Conservation (phyloP, 2,888 invertebrate species). For the Ptychoptera albimana region DNA sequence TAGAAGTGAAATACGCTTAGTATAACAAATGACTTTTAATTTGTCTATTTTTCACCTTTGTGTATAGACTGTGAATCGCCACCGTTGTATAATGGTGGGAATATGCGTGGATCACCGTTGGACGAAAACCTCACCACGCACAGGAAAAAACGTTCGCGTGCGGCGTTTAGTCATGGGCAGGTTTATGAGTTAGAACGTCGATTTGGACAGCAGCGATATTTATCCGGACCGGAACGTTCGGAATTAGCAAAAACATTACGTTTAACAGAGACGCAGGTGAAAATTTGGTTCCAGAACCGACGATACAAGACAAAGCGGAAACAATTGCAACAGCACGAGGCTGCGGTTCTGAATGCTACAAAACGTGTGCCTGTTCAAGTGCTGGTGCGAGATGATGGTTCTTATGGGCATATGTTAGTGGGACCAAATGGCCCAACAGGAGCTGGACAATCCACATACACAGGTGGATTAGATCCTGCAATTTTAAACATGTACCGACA, state of each 20-base stretch:
- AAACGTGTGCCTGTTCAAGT: constrained; percentile 87
- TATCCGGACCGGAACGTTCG: constrained; percentile 85
- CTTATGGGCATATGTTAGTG: constrained; percentile 20
- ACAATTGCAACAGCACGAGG: constrained; percentile 72
- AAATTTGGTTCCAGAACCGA: constrained; percentile 74
- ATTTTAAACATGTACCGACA: constrained; percentile 29
- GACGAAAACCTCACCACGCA: constrained; percentile 20
- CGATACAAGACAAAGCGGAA: constrained; percentile 89
- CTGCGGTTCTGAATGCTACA: constrained; percentile 43
- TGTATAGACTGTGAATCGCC: constrained; percentile 28
- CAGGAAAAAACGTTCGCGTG: constrained; percentile 85
- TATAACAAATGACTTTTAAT: neutral
- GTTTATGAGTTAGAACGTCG: constrained; percentile 76
- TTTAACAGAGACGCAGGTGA: constrained; percentile 78
- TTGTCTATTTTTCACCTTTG: constrained; percentile 13
- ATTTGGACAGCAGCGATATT: constrained; percentile 84
- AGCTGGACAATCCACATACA: constrained; percentile 16
- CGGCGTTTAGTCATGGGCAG: constrained; percentile 94
- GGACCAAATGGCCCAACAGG: neutral
- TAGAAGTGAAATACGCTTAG: neutral
- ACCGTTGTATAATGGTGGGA: constrained; percentile 13
- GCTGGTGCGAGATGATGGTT: constrained; percentile 61
- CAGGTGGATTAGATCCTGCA: constrained; percentile 27
- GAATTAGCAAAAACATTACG: constrained; percentile 78
- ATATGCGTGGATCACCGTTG: neutral